Evolutionary conservation across 2,888 invertebrate species (phyloP), one percentile per base, ranked within the genome.

Genomic region (Lomographa bimaculata): DNA sequence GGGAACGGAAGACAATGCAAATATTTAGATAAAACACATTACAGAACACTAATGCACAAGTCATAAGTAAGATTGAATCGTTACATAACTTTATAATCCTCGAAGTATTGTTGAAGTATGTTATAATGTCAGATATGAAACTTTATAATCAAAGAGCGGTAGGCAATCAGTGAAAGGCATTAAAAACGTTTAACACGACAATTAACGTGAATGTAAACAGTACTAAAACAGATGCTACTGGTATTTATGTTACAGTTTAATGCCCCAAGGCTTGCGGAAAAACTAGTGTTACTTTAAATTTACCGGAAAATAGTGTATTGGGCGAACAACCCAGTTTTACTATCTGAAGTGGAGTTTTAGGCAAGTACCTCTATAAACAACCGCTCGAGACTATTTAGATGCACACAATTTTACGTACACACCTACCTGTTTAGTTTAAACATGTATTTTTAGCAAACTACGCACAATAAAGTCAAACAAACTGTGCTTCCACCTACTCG

Each of bases 401-500:
- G 30, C 10, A 35, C 9, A 45, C 38, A 29, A 20, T 36, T 44
- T 36, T 5, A 17, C 29, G 18, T 5, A 12, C 29, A 20, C 37
- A 29, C 37, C 16, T 41, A 43, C 39, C 40, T 46, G 40, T 32
- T 45, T 44, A 49, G 34, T 27, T 45, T 40, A 30, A 51, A 41
- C 34, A 18, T 18, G 35, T 42, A 46, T 50, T 51, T 51, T 51
- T 43, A 52, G 41, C 37, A 37, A 30, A 35, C 38, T 32, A 29
- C 48, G 46, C 50, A 45, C 50, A 61, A 50, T 30, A 43, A 39
- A 43, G 33, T 40, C 37, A 27, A 29, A 45, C 32, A 44, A 46
- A 37, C 33, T 14, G 10, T 14, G 28, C 32, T 38, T 30, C 29
- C 43, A 30, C 39, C 42, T 29, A 49, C 46, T 39, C 26, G 7